A percentile compares a stretch with the other conserved stretches of the same genome.
Evolutionary conservation across 2,113 vertebrate species (phyloP).

Genomic region (Colossoma macropomum): DNA sequence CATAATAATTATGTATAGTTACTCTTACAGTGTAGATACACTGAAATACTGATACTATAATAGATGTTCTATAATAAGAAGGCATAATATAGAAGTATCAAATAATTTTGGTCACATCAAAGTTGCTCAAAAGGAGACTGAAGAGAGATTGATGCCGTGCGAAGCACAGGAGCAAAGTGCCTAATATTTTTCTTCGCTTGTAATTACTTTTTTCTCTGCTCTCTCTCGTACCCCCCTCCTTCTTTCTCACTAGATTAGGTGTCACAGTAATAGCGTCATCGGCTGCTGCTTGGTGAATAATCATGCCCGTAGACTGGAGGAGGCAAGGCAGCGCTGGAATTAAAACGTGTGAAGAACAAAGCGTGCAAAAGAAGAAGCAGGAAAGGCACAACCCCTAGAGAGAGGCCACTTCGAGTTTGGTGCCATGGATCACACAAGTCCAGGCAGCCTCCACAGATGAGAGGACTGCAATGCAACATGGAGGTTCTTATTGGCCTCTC

Average conservation of each 20-base stretch:
- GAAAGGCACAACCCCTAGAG: slow-evolving; percentile 59
- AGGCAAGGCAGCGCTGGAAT: slow-evolving; percentile 60
- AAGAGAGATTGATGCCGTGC: neutral
- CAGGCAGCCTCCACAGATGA: slow-evolving; percentile 52
- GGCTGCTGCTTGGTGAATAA: slow-evolving; percentile 64
- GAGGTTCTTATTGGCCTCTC: slow-evolving; percentile 52
- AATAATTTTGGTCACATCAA: neutral
- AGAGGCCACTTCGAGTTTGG: slow-evolving; percentile 13
- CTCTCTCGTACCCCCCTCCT: slow-evolving; percentile 41
- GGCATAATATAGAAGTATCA: neutral
- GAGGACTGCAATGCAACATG: slow-evolving; percentile 57
- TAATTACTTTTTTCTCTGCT: slow-evolving; percentile 42
- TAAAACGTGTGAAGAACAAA: slow-evolving; percentile 62
- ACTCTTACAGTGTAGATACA: neutral
- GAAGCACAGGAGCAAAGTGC: neutral
- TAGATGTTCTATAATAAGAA: neutral
- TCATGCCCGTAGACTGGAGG: slow-evolving; percentile 67
- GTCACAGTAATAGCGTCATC: slow-evolving; percentile 66
- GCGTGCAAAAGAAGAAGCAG: slow-evolving; percentile 63
- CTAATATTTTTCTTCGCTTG: slow-evolving; percentile 27
- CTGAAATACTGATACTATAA: neutral
- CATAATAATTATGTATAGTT: neutral
- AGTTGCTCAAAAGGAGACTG: neutral
- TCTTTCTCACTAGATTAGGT: slow-evolving; percentile 70
- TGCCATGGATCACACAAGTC: slow-evolving; percentile 60